phyloP scores from a whole-genome alignment of 2,888 invertebrate genomes.

The Mesochorus sp. region DNA sequence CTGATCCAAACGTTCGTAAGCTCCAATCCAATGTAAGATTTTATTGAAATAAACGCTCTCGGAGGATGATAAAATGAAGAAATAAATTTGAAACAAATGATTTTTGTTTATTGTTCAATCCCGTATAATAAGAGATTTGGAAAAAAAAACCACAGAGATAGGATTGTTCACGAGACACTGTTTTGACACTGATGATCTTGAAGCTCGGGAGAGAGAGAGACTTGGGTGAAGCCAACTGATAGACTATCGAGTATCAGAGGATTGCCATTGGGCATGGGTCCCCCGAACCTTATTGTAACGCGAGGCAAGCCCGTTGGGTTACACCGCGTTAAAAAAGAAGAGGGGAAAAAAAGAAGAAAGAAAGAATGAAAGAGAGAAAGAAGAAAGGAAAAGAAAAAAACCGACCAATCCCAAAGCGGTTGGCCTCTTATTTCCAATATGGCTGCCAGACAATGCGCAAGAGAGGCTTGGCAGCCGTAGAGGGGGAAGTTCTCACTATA shows the following conservation, averaged over 20 bases:
- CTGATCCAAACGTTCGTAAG: too few relatives aligned
- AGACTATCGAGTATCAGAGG: constrained; percentile 77
- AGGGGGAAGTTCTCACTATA: constrained; percentile 74
- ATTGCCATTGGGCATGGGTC: constrained; percentile 76
- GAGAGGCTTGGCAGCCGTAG: constrained; percentile 66
- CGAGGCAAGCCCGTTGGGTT: constrained; percentile 64
- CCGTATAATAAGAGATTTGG: too few relatives aligned
- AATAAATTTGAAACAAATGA: too few relatives aligned
- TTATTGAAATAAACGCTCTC: too few relatives aligned
- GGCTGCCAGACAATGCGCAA: constrained; percentile 80
- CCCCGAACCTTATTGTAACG: constrained; percentile 68
- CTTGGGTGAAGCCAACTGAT: constrained; percentile 77
- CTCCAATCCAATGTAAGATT: too few relatives aligned
- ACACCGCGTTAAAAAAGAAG: constrained; percentile 65
- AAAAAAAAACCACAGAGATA: too few relatives aligned
- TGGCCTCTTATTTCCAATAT: constrained; percentile 78
- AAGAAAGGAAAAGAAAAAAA: constrained; percentile 67
- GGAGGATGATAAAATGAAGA: too few relatives aligned
- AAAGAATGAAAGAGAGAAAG: constrained; percentile 57
- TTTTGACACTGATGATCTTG: constrained; percentile 69
- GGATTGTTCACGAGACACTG: constrained; percentile 61
- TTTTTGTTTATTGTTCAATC: too few relatives aligned
- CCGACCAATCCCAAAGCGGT: constrained; percentile 79
- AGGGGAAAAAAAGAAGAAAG: constrained; percentile 14
- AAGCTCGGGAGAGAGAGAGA: constrained; percentile 73